These are phyloP conservation scores for Crepidodera aurea DNA, from an alignment of 2,888 invertebrate species.

Conservation along the genomic window DNA sequence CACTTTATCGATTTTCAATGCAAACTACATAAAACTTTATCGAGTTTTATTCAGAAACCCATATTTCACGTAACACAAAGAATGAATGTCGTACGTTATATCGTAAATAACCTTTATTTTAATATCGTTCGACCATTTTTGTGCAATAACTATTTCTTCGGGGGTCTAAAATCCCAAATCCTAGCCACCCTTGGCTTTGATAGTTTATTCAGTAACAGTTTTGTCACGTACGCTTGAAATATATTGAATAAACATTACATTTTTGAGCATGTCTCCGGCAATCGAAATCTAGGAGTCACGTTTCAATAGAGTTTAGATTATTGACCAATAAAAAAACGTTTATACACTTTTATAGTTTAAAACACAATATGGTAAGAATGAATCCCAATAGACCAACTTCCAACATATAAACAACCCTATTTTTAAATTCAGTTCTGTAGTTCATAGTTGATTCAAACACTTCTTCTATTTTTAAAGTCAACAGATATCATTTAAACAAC, in stretches of 20 bases:
- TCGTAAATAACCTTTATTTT: constrained; percentile 25
- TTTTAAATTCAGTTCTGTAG: too few species aligned
- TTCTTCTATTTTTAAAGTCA: too few species aligned
- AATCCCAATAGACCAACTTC: too few species aligned
- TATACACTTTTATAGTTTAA: constrained; percentile 3
- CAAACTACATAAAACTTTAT: constrained; percentile 11
- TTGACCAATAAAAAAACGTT: neutral
- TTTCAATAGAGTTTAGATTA: constrained; percentile 2
- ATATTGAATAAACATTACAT: constrained; percentile 19
- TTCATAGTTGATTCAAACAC: too few species aligned
- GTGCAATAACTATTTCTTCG: constrained; percentile 9
- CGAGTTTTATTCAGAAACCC: constrained; percentile 7
- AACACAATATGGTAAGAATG: too few species aligned
- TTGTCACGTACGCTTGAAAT: constrained; percentile 16
- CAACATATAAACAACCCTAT: too few species aligned
- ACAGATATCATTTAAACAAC: too few species aligned
- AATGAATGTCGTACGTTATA: constrained; percentile 8
- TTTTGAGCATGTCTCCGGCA: constrained; percentile 14
- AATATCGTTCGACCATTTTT: constrained; percentile 21
- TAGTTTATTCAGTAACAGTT: constrained; percentile 15
- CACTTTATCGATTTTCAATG: constrained; percentile 14
- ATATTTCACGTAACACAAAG: constrained; percentile 23
- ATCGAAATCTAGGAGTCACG: constrained; percentile 7
- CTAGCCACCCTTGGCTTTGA: neutral
- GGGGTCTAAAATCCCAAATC: neutral